Evolutionary conservation across 2,888 invertebrate species (phyloP), one percentile per base, ranked within the genome.

Genomic region (Rutpela maculata): DNA sequence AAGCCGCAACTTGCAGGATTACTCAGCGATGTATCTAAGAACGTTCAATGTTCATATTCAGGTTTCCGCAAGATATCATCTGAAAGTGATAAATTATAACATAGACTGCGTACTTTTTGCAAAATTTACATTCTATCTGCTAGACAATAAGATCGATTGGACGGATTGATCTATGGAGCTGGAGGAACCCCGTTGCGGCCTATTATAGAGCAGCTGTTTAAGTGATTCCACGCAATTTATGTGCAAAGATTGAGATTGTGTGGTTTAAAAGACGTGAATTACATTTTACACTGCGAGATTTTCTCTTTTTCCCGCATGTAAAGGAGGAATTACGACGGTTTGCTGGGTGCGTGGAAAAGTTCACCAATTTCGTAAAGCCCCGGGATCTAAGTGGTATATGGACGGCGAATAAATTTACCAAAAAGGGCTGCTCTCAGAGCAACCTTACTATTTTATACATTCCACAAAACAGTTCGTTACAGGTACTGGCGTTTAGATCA

Each of bases 131-230:
- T 63, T 67, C 75, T 43, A 72, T 69, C 26, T 17, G 11, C 55
- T 78, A 83, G 80, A 82, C 83, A 82, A 82, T 81, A 78, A 76
- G 79, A 81, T 82, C 83, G 80, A 83, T 83, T 78, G 78, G 63
- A 74, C 68, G 81, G 82, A 81, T 78, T 82, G 82, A 81, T 82
- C 79, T 81, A 80, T 81, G 75, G 79, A 72, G 55, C 72, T 12
- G 79, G 71, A 79, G 78, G 79, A 78, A 78, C 76, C 79, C 77
- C 71, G 79, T 76, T 75, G 80, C 74, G 76, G 78, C 82, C 79
- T 82, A 81, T 82, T 82, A 82, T 79, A 75, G 81, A 82, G 81
- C 82, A 81, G 80, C 82, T 84, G 84, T 82, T 83, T 80, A 82
- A 82, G 82, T 82, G 82, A 82, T 82, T 84, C 79, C 76, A 55